Base-by-base conservation (phyloP, 2,797 vertebrate genomes). In the Podarcis lilfordi region DNA sequence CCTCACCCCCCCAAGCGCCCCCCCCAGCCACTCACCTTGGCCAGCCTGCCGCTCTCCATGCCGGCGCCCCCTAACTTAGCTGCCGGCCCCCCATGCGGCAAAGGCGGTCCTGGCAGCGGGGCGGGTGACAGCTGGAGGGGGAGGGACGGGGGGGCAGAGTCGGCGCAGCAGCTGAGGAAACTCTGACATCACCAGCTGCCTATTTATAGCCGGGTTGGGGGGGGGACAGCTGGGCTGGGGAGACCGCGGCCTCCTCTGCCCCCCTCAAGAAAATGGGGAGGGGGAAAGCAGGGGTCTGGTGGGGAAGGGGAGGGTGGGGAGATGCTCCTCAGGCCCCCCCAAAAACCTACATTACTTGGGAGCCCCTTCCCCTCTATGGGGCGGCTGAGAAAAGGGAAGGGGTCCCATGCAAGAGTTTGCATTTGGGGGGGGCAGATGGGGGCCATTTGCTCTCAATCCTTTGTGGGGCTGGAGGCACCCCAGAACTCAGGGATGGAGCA, bases 121-220 rank as follows among this genome's bases (percentile, higher is more conserved):
- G 50, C 59, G 5, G 61, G 19, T 64, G 61, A 64, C 61, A 64
- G 61, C 61, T 64, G 61, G 23, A 64, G 61, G 61, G 61, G 61
- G 61, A 64, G 61, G 59, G 19, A 23, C 1, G 59, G 61, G 23
- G 61, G 21, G 59, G 45, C 45, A 5, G 10, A n/a, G 81, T 5
- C 55, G 8, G 55, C 59, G 40, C 55, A 45, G 71, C 86, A 66
- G 45, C 17, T 55, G 72, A 76, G 86, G 78, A 84, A 69, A 76
- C 61, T 75, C 80, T 92, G 91, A 92, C 91, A 85, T 90, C 89
- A 90, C 61, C 75, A 1, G 25, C 27, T 7, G 15, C 80, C 86
- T 90, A 88, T 86, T 88, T 88, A 92, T 92, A 92, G 43, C 76
- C 13, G 2, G 59, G 37, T 35, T 35, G 45, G 43, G 79, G 32